phyloP scores from a whole-genome alignment of 1,140 invertebrate genomes.

The Diorhabda carinulata region DNA sequence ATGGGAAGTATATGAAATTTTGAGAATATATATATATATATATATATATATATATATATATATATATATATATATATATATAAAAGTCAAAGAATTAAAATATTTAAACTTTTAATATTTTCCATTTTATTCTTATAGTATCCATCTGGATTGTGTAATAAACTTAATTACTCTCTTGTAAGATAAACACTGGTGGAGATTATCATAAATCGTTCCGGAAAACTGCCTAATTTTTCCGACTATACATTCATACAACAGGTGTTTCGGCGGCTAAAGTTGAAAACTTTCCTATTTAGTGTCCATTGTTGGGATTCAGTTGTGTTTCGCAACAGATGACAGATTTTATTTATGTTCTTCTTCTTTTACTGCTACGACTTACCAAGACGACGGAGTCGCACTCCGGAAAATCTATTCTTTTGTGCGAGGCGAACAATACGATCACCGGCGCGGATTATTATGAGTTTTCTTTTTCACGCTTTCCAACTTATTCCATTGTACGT shows the following conservation, averaged over 20 bases:
- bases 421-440: not conserved
- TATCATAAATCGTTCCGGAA: constrained; percentile 4
- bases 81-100: no score
- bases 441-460: constrained; percentile 1
- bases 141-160: not conserved
- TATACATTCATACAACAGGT: constrained; percentile 10
- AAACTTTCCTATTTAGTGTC: constrained; percentile 12
- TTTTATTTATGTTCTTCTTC: constrained; percentile 15
- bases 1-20: no score
- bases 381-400: not conserved
- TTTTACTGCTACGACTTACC: constrained; percentile 3
- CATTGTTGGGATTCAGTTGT: constrained; percentile 14
- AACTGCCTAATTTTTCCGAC: constrained; percentile 7
- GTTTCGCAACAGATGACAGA: constrained; percentile 13
- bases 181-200: not conserved
- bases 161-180: not conserved
- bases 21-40: no score
- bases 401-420: constrained; percentile 14
- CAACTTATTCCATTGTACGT: no score
- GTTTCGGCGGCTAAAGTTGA: constrained; percentile 10
- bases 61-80: no score
- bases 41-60: no score
- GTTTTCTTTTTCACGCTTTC: not conserved
- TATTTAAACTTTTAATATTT: no score
- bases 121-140: no score